Percentiles rank a stretch among this genome's conserved stretches.
Evolutionary conservation across 2,888 invertebrate species (phyloP).

Genomic region (Muschampia plurimacula): DNA sequence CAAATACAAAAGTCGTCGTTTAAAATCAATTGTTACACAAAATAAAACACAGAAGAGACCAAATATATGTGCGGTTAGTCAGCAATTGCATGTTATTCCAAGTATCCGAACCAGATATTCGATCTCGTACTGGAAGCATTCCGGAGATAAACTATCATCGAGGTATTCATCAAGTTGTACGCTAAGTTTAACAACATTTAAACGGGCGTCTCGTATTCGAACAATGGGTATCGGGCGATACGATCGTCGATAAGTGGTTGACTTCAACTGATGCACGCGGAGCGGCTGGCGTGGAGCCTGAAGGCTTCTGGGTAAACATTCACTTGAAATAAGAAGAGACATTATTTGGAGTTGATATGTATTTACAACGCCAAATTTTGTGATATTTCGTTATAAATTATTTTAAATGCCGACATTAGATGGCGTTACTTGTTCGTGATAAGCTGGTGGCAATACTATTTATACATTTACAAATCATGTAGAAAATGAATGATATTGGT

Average conservation of each 20-base stretch:
- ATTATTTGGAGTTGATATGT: neutral
- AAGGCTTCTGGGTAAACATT: conserved; percentile 21
- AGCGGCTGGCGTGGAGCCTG: conserved; percentile 36
- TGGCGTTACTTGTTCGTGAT: neutral
- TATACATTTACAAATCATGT: no score
- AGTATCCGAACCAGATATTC: conserved; percentile 40
- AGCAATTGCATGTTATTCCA: conserved; percentile 26
- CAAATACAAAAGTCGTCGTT: neutral
- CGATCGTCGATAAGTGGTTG: conserved; percentile 62
- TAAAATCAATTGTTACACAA: neutral
- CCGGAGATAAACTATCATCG: conserved; percentile 60
- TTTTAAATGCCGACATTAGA: neutral
- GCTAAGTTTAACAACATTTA: conserved; percentile 63
- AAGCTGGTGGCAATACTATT: neutral
- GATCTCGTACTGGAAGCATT: conserved; percentile 52
- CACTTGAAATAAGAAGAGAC: neutral
- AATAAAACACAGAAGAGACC: conserved; percentile 4
- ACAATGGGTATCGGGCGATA: conserved; percentile 70
- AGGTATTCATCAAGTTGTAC: conserved; percentile 61
- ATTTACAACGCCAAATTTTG: neutral
- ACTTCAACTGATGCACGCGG: conserved; percentile 51
- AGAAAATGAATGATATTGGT: no score
- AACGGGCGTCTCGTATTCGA: conserved; percentile 55
- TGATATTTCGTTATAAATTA: neutral
- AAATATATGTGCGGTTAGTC: conserved; percentile 19